These are phyloP conservation scores for Corydoras sp. DNA, from an alignment of 2,113 vertebrate genomes.

Conservation along the genomic window DNA sequence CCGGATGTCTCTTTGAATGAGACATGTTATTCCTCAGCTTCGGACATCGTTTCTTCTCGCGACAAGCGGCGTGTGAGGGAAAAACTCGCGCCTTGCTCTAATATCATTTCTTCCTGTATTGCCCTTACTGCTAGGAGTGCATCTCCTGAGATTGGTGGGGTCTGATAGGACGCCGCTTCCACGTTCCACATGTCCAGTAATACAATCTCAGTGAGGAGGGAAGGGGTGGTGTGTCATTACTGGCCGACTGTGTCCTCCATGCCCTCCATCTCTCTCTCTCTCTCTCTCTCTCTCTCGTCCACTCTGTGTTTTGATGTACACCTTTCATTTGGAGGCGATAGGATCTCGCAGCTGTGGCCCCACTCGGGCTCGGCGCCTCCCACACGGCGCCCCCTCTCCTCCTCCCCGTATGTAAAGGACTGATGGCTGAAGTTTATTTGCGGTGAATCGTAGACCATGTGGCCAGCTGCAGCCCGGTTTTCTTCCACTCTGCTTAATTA, in stretches of 20 bases:
- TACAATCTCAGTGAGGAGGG: slow-evolving; percentile 28
- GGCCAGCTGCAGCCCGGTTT: neutral
- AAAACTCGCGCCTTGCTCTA: slow-evolving; percentile 26
- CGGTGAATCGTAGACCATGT: neutral
- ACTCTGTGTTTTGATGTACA: neutral
- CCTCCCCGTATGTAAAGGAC: slow-evolving; percentile 35
- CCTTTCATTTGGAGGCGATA: slow-evolving; percentile 29
- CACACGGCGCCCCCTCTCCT: slow-evolving; percentile 33
- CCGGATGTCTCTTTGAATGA: slow-evolving; percentile 13
- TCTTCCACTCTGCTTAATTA: slow-evolving; percentile 23
- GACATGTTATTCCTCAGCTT: slow-evolving; percentile 8
- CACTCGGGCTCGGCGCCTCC: slow-evolving; percentile 35
- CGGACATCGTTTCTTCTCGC: neutral
- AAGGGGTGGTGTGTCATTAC: slow-evolving; percentile 13
- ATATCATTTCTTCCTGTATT: slow-evolving; percentile 30
- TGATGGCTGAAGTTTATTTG: slow-evolving; percentile 44
- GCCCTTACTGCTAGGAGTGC: slow-evolving; percentile 1
- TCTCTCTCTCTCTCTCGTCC: neutral
- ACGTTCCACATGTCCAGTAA: slow-evolving; percentile 35
- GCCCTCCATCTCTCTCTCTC: slow-evolving; percentile 8
- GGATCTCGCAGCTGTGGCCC: slow-evolving; percentile 31
- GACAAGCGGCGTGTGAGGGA: neutral
- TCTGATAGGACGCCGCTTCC: slow-evolving; percentile 34
- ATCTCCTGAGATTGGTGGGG: slow-evolving; percentile 33
- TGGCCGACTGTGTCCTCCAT: neutral